phyloP scores from a whole-genome alignment of 2,113 vertebrate species.

The Corythornis madagascariensis region DNA sequence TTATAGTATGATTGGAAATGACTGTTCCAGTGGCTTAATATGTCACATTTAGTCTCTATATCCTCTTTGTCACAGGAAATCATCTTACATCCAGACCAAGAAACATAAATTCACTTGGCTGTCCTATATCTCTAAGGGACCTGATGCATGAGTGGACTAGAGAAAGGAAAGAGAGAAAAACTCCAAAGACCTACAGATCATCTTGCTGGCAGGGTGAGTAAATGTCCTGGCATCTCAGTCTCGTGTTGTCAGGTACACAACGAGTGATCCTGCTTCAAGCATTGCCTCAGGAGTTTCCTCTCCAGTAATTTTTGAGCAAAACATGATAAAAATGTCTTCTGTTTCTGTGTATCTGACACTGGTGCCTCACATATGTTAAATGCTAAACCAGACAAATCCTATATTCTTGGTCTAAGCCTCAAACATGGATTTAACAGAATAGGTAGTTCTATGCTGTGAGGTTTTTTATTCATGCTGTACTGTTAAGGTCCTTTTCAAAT shows the following conservation, averaged over 20 bases:
- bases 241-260: background rate
- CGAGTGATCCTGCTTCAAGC: background rate
- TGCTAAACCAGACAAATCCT: background rate
- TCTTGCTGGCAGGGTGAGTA: constrained; percentile 47
- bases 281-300: background rate
- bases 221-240: background rate
- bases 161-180: constrained; percentile 3
- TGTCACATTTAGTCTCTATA: background rate
- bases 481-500: background rate
- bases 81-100: background rate
- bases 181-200: constrained; percentile 2
- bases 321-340: background rate
- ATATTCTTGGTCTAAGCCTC: background rate
- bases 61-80: constrained; percentile 25
- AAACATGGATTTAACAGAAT: background rate
- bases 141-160: constrained; percentile 46
- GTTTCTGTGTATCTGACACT: background rate
- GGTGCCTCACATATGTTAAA: background rate
- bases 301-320: background rate
- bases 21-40: background rate
- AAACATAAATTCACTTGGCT: background rate
- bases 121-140: constrained; percentile 3
- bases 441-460: background rate
- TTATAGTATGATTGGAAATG: background rate
- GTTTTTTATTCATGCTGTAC: background rate